A percentile compares a stretch with the other conserved stretches of the same genome.
Evolutionary conservation across 2,113 vertebrate species (phyloP).

Genomic region (Ctenodactylus gundi): DNA sequence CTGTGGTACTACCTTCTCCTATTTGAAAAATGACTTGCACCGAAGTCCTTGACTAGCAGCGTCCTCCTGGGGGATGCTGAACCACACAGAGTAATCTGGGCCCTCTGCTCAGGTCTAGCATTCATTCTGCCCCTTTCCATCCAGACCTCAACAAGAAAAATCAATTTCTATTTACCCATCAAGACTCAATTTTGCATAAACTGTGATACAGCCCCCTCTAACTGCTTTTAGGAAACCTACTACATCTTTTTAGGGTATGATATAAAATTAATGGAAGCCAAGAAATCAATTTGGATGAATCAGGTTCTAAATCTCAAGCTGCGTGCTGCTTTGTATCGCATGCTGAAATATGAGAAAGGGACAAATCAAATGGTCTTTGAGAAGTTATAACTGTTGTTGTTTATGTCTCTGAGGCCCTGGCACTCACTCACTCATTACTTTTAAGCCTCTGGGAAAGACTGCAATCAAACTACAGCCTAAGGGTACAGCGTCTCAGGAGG

Average conservation of each 20-base stretch:
- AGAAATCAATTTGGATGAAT: constrained; percentile 69
- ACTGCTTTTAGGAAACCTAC: constrained; percentile 44
- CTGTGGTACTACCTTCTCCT: neutral
- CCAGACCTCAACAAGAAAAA: constrained; percentile 49
- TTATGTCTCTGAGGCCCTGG: neutral
- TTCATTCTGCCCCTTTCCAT: neutral
- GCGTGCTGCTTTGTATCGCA: constrained; percentile 34
- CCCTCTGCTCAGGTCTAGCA: neutral
- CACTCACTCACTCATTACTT: neutral
- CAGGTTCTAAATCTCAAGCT: constrained; percentile 51
- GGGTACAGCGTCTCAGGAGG: neutral
- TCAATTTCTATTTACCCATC: constrained; percentile 53
- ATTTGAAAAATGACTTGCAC: neutral
- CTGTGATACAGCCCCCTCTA: neutral
- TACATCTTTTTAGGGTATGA: constrained; percentile 7
- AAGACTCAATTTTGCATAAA: constrained; percentile 34
- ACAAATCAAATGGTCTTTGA: constrained; percentile 48
- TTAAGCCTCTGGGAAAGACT: constrained; percentile 11
- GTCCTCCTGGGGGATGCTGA: neutral
- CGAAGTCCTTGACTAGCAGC: neutral
- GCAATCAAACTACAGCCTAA: neutral
- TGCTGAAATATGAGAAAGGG: constrained; percentile 46
- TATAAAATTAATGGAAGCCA: constrained; percentile 65
- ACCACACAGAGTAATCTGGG: neutral
- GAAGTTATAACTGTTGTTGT: constrained; percentile 36